phyloP scores from a whole-genome alignment of 2,888 invertebrate species.

The Branchipolynoe longqiensis region DNA sequence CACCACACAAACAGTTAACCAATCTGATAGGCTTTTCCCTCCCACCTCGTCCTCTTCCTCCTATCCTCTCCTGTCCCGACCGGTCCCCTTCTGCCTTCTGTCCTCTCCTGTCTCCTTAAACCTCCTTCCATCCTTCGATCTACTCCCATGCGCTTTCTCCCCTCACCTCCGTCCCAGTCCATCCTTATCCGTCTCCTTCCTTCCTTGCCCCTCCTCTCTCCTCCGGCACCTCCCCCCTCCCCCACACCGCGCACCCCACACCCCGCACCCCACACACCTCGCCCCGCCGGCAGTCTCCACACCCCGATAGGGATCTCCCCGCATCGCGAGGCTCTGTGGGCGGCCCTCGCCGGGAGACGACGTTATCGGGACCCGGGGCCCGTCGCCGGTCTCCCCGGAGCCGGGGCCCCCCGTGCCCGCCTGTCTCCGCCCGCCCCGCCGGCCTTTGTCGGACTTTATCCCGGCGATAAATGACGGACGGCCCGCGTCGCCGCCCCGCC shows the following conservation, averaged over 20 bases:
- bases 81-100: neutral
- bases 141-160: neutral
- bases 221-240: neutral
- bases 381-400: neutral
- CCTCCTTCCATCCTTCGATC: neutral
- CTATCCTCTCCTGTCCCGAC: neutral
- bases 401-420: neutral
- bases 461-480: slow-evolving; percentile 16
- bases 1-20: neutral
- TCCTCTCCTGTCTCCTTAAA: neutral
- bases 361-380: slow-evolving; percentile 32
- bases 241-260: neutral
- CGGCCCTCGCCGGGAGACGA: neutral
- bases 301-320: slow-evolving; percentile 26
- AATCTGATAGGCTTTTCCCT: neutral
- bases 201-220: neutral
- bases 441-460: slow-evolving; percentile 25
- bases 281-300: neutral
- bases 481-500: too few relatives aligned
- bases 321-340: too few relatives aligned
- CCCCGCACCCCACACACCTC: neutral
- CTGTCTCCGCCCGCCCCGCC: neutral
- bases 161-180: neutral
- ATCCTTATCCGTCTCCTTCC: neutral
- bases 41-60: neutral